Percentiles rank a stretch among this genome's conserved stretches.
These are phyloP conservation scores for Scylla paramamosain DNA, from an alignment of 1,140 invertebrate genomes.

Conservation along the genomic window DNA sequence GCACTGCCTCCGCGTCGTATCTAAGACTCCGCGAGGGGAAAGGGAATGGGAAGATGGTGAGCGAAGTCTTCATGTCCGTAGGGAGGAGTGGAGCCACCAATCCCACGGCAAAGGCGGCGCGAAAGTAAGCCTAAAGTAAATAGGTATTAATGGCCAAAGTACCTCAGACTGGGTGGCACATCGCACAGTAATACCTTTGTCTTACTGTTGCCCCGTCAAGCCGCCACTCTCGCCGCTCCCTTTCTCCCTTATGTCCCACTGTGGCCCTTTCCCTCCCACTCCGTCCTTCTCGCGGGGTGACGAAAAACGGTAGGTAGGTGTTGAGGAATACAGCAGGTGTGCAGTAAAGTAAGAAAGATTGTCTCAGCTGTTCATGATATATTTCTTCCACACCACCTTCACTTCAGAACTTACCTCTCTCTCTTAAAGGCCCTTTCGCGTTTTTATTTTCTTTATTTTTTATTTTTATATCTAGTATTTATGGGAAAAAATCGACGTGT, in stretches of 20 bases:
- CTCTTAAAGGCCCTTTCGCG: too few species aligned
- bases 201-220: background rate
- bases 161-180: background rate
- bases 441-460: too few species aligned
- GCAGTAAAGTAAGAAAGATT: background rate
- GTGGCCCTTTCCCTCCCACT: background rate
- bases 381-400: background rate
- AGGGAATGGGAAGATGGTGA: background rate
- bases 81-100: slow-evolving; percentile 6
- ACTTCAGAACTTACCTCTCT: background rate
- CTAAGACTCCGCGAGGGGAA: background rate
- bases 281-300: slow-evolving; percentile 43
- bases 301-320: background rate
- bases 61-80: background rate
- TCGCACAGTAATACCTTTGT: background rate
- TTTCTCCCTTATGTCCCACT: slow-evolving; percentile 23
- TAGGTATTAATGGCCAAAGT: background rate
- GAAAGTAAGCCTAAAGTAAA: slow-evolving; percentile 47
- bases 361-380: slow-evolving; percentile 22
- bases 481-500: too few species aligned
- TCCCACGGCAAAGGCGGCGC: background rate
- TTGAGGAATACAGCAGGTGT: slow-evolving; percentile 13
- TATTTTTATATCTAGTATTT: too few species aligned
- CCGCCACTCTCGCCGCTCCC: background rate
- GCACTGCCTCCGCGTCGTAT: background rate